phyloP scores from a whole-genome alignment of 2,888 invertebrate genomes.

The Elysia crispata region DNA sequence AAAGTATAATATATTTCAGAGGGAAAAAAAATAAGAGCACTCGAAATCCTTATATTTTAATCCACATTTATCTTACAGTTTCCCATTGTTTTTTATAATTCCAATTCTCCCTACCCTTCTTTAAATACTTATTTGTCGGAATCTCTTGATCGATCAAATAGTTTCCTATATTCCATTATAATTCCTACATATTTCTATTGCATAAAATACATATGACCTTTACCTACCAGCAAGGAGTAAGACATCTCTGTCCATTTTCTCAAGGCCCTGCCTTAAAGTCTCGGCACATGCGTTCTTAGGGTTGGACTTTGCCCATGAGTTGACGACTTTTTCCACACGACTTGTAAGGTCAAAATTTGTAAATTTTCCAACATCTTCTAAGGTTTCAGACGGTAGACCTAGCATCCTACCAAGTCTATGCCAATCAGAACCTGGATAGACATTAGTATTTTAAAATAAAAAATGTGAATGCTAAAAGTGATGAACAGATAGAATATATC shows the following conservation, averaged over 20 bases:
- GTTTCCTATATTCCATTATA: too few relatives aligned
- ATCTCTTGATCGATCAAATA: too few relatives aligned
- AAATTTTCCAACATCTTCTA: slow-evolving; percentile 49
- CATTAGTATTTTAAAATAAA: background rate
- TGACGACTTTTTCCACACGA: slow-evolving; percentile 44
- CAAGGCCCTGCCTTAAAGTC: slow-evolving; percentile 33
- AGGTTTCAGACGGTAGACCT: slow-evolving; percentile 35
- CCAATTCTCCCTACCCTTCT: too few relatives aligned
- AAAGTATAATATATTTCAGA: too few relatives aligned
- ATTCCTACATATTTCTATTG: too few relatives aligned
- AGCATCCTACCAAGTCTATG: slow-evolving; percentile 47
- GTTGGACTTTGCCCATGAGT: slow-evolving; percentile 26
- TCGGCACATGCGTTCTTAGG: slow-evolving; percentile 32
- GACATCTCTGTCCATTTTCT: slow-evolving; percentile 47
- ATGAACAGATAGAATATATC: too few relatives aligned
- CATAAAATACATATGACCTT: background rate
- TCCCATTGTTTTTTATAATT: too few relatives aligned
- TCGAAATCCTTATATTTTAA: too few relatives aligned
- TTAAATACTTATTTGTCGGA: too few relatives aligned
- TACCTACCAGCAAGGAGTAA: slow-evolving; percentile 43
- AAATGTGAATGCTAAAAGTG: too few relatives aligned
- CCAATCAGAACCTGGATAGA: slow-evolving; percentile 40
- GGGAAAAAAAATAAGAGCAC: too few relatives aligned
- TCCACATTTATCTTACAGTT: too few relatives aligned
- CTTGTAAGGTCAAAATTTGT: slow-evolving; percentile 49